Base-by-base conservation (phyloP, 2,113 vertebrate species). In the Crypturellus undulatus region DNA sequence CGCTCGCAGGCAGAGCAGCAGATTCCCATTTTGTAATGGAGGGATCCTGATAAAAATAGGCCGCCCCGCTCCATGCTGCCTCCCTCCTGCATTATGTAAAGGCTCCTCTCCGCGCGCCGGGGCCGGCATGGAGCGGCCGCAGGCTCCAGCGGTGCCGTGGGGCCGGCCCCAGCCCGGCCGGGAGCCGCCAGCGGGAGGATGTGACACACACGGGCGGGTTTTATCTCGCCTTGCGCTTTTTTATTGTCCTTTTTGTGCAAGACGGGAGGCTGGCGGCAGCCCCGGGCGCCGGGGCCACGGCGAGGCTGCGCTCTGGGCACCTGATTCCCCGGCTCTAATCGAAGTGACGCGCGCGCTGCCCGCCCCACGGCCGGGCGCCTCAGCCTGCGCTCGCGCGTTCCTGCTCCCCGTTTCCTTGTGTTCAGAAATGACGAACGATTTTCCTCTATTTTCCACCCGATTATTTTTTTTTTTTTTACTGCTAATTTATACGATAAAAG, bases 21-120 rank as follows among this genome's bases (percentile, higher is more conserved):
- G 92, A 92, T 34, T 7, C 82, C 24, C 1, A 34, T 96, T 96
- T 96, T 87, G 1, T 96, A 95, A 93, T 64, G 0, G 79, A 84
- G 87, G 73, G 9, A 84, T 90, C 84, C 70, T 69, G 95, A 84
- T 96, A 92, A 87, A 95, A 96, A 95, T 93, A 96, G 94, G 92
- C 78, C 49, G 73, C 91, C 83, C 94, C 3, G 64, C 68, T 86
- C 94, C 30, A 13, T 16, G 42, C 91, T 34, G 94, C 96, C 32
- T 6, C 83, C 24, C 84, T 77, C 83, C 70, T 36, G 45, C 13
- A 42, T 94, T 96, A 96, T 58, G 59, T 95, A 94, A 96, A 91
- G 0, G 86, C 87, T 24, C 90, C 91, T 16, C 28, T 56, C 26
- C 28, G 28, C 8, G 28, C 15, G 15, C 28, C 54, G 54, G 52